These are phyloP conservation scores for Pasiphila rectangulata DNA, from an alignment of 2,888 invertebrate species.

Conservation along the genomic window DNA sequence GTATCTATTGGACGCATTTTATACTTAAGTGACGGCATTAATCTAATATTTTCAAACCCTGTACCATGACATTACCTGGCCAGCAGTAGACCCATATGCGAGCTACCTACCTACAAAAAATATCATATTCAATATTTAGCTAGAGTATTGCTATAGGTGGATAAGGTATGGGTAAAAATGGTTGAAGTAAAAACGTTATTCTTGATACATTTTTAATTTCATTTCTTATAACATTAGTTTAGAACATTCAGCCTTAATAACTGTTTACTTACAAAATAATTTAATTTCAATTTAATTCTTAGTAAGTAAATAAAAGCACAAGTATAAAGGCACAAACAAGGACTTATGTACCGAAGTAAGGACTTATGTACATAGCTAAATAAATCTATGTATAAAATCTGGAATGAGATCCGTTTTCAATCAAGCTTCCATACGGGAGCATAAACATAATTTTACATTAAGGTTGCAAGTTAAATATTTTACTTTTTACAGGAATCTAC, in stretches of 20 bases:
- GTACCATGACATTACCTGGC: too few species aligned
- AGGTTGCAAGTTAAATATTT: slow-evolving; percentile 18
- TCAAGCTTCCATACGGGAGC: slow-evolving; percentile 31
- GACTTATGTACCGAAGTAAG: slow-evolving; percentile 1
- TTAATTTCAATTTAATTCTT: slow-evolving; percentile 6
- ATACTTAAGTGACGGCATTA: too few species aligned
- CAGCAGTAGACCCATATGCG: too few species aligned
- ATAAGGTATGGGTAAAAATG: slow-evolving; percentile 2
- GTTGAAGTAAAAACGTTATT: slow-evolving; percentile 14
- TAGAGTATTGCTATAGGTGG: too few species aligned
- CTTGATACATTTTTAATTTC: slow-evolving; percentile 23
- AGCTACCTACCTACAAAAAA: too few species aligned
- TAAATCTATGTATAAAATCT: slow-evolving; percentile 41
- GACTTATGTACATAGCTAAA: slow-evolving; percentile 5
- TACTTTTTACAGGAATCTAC: slow-evolving; percentile 13
- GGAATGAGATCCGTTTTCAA: slow-evolving; percentile 62
- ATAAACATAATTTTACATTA: not conserved
- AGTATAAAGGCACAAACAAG: slow-evolving; percentile 2
- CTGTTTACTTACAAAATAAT: slow-evolving; percentile 7
- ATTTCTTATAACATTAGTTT: slow-evolving; percentile 21
- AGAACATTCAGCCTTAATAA: slow-evolving; percentile 26
- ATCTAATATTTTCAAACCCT: too few species aligned
- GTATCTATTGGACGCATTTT: too few species aligned
- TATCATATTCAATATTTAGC: too few species aligned
- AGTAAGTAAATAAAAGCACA: not conserved